These are phyloP conservation scores for Monochamus alternatus DNA, from an alignment of 2,888 invertebrate genomes.

Conservation along the genomic window DNA sequence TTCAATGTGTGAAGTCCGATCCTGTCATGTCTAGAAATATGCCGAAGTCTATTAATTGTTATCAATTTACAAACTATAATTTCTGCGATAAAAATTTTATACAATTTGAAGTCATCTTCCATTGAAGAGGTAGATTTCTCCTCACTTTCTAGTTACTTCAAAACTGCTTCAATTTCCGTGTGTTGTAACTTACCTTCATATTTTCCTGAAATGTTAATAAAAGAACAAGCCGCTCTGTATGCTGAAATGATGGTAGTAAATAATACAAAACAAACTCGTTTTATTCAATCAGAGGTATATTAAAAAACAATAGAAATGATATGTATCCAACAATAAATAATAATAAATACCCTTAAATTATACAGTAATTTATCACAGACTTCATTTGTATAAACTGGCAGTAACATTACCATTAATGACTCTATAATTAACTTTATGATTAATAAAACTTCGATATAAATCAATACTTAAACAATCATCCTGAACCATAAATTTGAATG, in stretches of 20 bases:
- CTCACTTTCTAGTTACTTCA: too few relatives aligned
- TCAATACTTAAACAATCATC: not conserved
- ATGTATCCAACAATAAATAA: constrained; percentile 15
- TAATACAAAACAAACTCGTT: not conserved
- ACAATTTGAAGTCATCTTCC: too few relatives aligned
- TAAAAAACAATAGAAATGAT: constrained; percentile 3
- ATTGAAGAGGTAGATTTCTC: too few relatives aligned
- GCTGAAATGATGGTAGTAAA: not conserved
- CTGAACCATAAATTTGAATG: not conserved
- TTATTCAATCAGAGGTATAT: constrained; percentile 1
- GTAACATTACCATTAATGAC: constrained; percentile 6
- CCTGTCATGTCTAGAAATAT: too few relatives aligned
- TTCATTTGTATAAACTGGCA: constrained; percentile 24
- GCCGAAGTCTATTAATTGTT: too few relatives aligned
- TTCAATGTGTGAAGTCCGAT: too few relatives aligned
- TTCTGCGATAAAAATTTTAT: too few relatives aligned
- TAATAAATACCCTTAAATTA: constrained; percentile 5
- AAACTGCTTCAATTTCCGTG: too few relatives aligned
- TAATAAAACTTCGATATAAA: not conserved
- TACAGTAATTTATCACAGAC: constrained; percentile 28
- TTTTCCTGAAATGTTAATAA: too few relatives aligned
- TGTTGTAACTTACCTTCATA: too few relatives aligned
- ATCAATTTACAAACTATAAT: too few relatives aligned
- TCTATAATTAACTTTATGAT: constrained; percentile 5
- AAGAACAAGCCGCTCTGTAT: too few relatives aligned